Evolutionary conservation across 2,113 vertebrate genomes (phyloP).

Genomic region (Terrapene triunguis): DNA sequence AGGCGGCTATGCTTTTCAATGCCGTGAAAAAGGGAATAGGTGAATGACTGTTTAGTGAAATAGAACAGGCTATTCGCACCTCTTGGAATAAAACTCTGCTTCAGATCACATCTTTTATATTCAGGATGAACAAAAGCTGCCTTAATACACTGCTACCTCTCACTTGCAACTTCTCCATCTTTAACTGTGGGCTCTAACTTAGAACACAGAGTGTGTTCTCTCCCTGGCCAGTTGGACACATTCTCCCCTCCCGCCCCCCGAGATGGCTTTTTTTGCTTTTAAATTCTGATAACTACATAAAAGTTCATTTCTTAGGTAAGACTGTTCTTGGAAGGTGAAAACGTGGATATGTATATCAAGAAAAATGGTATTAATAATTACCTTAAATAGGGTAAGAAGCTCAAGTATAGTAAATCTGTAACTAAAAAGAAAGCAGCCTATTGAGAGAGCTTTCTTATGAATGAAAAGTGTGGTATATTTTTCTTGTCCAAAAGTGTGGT

Average conservation of each 20-base stretch:
- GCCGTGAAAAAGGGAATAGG: not conserved
- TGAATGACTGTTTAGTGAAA: not conserved
- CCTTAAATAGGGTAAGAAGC: conserved; percentile 51
- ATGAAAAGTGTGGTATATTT: conserved; percentile 55
- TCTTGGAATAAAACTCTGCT: not conserved
- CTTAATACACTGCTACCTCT: not conserved
- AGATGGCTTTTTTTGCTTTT: not conserved
- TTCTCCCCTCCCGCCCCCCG: not conserved
- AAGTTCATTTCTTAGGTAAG: conserved; percentile 44
- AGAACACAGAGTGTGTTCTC: not conserved
- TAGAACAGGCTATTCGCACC: rapidly evolving
- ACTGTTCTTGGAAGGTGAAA: conserved; percentile 62
- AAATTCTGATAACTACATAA: conserved; percentile 27
- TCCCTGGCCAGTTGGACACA: conserved; percentile 31
- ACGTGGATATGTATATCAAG: conserved; percentile 29
- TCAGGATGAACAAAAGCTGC: not conserved
- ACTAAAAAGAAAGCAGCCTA: conserved; percentile 47
- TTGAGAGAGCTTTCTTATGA: conserved; percentile 62
- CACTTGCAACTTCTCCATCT: not conserved
- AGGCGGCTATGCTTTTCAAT: not conserved
- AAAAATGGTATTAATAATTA: conserved; percentile 50
- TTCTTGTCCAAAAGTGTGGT: conserved; percentile 59
- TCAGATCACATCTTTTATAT: not conserved
- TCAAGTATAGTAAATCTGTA: conserved; percentile 39
- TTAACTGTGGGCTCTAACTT: not conserved